Conservation (phyloP, 2,113 vertebrate species). For the Kobus ellipsiprymnus region DNA sequence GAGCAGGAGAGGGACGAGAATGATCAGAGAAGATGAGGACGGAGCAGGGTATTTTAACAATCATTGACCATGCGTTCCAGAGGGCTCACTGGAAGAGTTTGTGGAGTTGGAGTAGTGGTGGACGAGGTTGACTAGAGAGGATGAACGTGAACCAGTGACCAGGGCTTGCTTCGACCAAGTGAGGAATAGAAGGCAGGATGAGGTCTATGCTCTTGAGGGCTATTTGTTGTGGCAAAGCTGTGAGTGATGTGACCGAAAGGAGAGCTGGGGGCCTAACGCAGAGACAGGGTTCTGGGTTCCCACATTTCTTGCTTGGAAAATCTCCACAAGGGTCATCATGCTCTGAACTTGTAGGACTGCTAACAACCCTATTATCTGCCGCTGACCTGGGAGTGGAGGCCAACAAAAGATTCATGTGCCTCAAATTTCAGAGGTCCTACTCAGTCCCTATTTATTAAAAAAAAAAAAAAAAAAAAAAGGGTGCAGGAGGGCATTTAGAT, state of each 20-base stretch:
- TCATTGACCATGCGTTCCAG: neutral
- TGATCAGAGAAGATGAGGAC: neutral
- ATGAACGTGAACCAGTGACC: neutral
- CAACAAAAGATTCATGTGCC: neutral
- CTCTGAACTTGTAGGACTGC: neutral
- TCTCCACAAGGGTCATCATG: too few species aligned
- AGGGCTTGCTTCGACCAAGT: neutral
- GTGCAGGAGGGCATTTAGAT: neutral
- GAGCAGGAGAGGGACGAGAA: neutral
- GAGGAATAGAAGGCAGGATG: rapidly evolving
- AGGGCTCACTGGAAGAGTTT: neutral
- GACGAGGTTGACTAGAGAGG: neutral
- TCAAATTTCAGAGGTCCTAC: neutral
- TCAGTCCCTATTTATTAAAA: neutral
- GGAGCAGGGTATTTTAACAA: neutral
- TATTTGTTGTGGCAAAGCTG: neutral
- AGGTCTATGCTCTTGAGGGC: neutral
- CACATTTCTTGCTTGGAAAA: neutral
- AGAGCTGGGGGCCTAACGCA: rapidly evolving
- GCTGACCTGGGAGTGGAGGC: neutral
- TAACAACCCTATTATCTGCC: neutral
- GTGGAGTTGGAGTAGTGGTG: neutral
- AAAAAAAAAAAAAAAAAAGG: neutral
- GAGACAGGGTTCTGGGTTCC: neutral
- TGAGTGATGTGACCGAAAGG: neutral